Evolutionary conservation across 2,113 vertebrate species (phyloP).

Genomic region (Cettia cetti): DNA sequence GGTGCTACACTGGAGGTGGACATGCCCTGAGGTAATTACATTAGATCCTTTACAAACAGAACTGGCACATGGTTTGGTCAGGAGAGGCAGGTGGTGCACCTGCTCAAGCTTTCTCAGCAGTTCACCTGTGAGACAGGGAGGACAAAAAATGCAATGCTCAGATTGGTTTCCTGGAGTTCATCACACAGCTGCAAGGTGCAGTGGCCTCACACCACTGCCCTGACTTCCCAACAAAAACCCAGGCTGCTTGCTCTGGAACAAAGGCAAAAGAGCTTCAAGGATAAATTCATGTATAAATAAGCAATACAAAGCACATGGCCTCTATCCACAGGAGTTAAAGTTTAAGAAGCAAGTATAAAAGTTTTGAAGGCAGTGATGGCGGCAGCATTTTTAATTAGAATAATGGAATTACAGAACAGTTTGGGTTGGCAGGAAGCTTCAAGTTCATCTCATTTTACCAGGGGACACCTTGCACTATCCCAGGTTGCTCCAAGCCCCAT

Average conservation of each 20-base stretch:
- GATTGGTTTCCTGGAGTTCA: no score
- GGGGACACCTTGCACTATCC: not conserved
- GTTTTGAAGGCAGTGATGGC: rapidly evolving
- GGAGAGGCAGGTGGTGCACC: not conserved
- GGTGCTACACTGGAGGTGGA: not conserved
- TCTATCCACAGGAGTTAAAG: rapidly evolving
- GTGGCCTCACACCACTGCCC: not conserved
- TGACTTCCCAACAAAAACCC: not conserved
- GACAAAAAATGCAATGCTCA: not conserved
- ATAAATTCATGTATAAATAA: rapidly evolving
- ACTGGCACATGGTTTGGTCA: not conserved
- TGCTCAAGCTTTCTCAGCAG: not conserved
- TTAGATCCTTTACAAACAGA: not conserved
- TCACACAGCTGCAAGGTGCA: rapidly evolving
- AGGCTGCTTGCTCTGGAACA: rapidly evolving
- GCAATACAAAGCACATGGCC: rapidly evolving
- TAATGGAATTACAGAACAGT: not conserved
- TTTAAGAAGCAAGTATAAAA: not conserved
- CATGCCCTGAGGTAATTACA: not conserved
- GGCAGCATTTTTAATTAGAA: not conserved
- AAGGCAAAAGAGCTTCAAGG: rapidly evolving
- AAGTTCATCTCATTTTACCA: not conserved
- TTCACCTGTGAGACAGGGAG: not conserved
- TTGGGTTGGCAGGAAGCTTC: not conserved
- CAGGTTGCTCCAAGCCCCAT: rapidly evolving